Base-by-base conservation (phyloP, 2,797 vertebrate species). In the Eulemur mongoz region DNA sequence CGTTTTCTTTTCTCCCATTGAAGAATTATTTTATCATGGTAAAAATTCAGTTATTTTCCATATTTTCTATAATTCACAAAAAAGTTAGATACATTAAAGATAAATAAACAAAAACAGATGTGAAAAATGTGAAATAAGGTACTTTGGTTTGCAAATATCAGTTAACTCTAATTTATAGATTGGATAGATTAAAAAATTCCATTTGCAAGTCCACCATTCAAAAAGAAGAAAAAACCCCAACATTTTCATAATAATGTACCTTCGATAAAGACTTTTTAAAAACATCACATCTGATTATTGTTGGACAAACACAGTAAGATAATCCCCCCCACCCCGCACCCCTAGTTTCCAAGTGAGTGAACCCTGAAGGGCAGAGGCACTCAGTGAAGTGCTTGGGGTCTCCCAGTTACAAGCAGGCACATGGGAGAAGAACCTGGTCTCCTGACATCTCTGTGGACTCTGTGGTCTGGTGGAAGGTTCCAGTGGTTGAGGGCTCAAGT, bases 11-110 rank as follows among this genome's bases (percentile, higher is more conserved):
- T 70, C 13, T 75, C 52, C n/a, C 13, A 50, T 4, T 73, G 4
- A 85, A 70, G 13, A 91, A 95, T 78, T 54, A 59, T 48, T 75
- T 91, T 80, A 89, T 80, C 35, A 85, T 2, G 20, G 27, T 57
- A 88, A 94, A 95, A 93, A 81, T 88, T 63, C 38, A 82, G 32
- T 93, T 93, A 76, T 69, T 92, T 59, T 82, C n/a, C 79, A 30
- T 43, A 76, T 78, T 79, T 89, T 82, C 72, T 45, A 94, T 69
- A 88, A 93, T 35, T 35, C 23, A 84, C 32, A 57, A 63, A 87
- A 73, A 96, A 69, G 15, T 61, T 52, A 84, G 13, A 65, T 57
- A 89, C 54, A 63, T 69, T 35, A 70, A 45, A 11, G 92, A 88
- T 30, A 89, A 79, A 94, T 35, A 69, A 89, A 76, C 14, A 79